Conservation (phyloP, 1,140 invertebrate genomes). For the Drosophila mauritiana region DNA sequence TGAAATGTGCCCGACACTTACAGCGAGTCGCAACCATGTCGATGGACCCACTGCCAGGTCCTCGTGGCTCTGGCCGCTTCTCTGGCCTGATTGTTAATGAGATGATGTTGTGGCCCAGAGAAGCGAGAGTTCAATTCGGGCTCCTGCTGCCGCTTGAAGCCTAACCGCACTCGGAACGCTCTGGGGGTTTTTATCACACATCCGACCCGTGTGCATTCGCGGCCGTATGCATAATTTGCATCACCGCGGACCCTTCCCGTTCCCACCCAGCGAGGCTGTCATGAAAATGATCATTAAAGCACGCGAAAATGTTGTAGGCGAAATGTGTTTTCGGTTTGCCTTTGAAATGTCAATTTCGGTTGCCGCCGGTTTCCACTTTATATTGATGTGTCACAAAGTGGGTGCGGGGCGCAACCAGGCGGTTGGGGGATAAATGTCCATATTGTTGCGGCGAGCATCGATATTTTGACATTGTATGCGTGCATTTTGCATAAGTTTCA, state of each 20-base stretch:
- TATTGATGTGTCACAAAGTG: slow-evolving; percentile 7
- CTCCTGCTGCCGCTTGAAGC: slow-evolving; percentile 5
- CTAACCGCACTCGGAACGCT: slow-evolving; percentile 57
- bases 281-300: slow-evolving; percentile 70
- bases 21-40: slow-evolving; percentile 27
- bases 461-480: slow-evolving; percentile 30
- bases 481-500: slow-evolving; percentile 5
- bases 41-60: neutral
- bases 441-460: slow-evolving; percentile 32
- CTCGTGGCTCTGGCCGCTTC: slow-evolving; percentile 15
- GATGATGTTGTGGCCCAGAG: slow-evolving; percentile 49
- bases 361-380: slow-evolving; percentile 33
- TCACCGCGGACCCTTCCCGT: neutral
- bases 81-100: slow-evolving; percentile 68
- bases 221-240: slow-evolving; percentile 68
- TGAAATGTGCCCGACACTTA: slow-evolving; percentile 68
- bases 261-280: slow-evolving; percentile 5
- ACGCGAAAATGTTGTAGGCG: slow-evolving; percentile 69
- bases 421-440: slow-evolving; percentile 23
- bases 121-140: slow-evolving; percentile 19
- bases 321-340: slow-evolving; percentile 70
- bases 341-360: slow-evolving; percentile 65
- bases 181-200: slow-evolving; percentile 71
- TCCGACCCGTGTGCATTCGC: slow-evolving; percentile 59
- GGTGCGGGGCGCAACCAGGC: neutral